Evolutionary conservation across 2,888 invertebrate genomes (phyloP).

Genomic region (Phengaris alcon): DNA sequence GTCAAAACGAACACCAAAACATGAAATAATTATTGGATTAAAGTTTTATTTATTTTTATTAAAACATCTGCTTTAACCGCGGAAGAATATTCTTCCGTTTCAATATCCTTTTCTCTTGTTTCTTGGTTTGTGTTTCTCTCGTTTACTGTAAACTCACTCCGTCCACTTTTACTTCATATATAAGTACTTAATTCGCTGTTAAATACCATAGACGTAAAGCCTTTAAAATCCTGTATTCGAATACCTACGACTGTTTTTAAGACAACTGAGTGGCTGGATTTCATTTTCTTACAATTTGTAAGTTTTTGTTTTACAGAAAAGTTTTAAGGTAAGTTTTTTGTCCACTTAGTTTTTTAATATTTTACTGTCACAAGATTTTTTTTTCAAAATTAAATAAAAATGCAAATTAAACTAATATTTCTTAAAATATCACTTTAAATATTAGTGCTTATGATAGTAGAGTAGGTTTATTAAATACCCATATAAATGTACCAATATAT

Average conservation of each 20-base stretch:
- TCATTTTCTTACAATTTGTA: not conserved
- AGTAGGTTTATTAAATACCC: too few relatives aligned
- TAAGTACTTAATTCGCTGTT: constrained; percentile 74
- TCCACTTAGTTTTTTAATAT: too few relatives aligned
- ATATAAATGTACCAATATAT: not conserved
- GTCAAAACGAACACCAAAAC: not conserved
- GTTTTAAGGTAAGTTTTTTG: too few relatives aligned
- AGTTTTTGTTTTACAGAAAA: too few relatives aligned
- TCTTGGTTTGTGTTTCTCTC: constrained; percentile 21
- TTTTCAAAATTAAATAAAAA: not conserved
- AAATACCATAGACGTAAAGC: constrained; percentile 40
- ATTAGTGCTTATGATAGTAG: too few relatives aligned
- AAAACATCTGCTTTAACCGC: not conserved
- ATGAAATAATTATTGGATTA: not conserved
- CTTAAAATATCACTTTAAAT: not conserved
- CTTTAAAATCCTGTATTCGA: not conserved
- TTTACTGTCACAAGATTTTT: not conserved
- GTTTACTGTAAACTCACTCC: constrained; percentile 59
- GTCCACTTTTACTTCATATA: constrained; percentile 68
- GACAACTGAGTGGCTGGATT: not conserved
- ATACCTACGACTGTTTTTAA: not conserved
- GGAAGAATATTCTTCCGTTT: not conserved
- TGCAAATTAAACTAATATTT: not conserved
- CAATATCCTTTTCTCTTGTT: constrained; percentile 3
- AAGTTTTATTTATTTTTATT: not conserved